Conservation (phyloP, 2,888 invertebrate species). For the Strigamia crassipes region DNA sequence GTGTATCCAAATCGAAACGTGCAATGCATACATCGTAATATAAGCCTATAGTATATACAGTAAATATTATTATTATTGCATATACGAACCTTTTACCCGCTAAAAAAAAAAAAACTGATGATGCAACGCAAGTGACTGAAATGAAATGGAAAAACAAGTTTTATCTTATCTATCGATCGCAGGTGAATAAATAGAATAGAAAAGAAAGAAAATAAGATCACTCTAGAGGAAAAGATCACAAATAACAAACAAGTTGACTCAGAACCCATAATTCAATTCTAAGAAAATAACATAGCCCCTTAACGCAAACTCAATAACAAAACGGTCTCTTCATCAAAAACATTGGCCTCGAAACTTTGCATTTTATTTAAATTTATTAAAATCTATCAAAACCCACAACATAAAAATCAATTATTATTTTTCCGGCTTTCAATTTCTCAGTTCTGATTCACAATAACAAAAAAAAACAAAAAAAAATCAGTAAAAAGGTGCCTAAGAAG, state of each 20-base stretch:
- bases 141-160: neutral
- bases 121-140: neutral
- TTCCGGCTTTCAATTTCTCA: neutral
- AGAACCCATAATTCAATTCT: conserved; percentile 23
- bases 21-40: no score
- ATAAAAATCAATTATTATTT: neutral
- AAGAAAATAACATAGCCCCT: conserved; percentile 1
- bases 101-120: neutral
- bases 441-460: neutral
- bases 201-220: conserved; percentile 23
- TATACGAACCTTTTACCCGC: neutral
- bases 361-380: neutral
- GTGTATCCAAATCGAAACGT: neutral
- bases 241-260: conserved; percentile 38
- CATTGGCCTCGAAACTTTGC: neutral
- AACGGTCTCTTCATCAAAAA: neutral
- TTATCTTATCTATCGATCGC: conserved; percentile 16
- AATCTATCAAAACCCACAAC: neutral
- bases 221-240: conserved; percentile 23
- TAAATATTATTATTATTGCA: no score
- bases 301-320: conserved; percentile 10
- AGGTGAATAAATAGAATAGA: conserved; percentile 31
- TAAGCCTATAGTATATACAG: no score
- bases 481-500: neutral
- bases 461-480: neutral